Conservation (phyloP, 1,140 invertebrate species). For the Lethrus apterus region DNA sequence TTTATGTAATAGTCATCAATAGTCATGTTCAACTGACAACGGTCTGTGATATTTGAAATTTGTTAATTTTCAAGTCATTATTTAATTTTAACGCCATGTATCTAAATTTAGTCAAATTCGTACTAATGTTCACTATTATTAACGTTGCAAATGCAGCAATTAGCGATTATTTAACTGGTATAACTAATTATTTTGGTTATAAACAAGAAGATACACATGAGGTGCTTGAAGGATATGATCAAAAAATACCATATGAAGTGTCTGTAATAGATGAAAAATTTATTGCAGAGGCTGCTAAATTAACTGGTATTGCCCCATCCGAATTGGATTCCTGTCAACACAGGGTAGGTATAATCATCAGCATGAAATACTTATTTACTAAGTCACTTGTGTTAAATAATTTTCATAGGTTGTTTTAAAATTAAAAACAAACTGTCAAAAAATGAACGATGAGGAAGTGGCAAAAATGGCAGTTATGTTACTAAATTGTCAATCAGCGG, state of each 20-base stretch:
- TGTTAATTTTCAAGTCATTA: no score
- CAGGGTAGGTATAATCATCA: slow-evolving; percentile 40
- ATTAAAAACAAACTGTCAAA: slow-evolving; percentile 49
- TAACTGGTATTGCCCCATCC: slow-evolving; percentile 49
- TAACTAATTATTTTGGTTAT: slow-evolving; percentile 11
- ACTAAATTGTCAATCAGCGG: slow-evolving; percentile 60
- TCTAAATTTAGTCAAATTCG: no score
- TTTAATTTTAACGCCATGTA: no score
- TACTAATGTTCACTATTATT: no score
- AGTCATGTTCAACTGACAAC: no score
- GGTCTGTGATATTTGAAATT: no score
- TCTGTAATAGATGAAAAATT: slow-evolving; percentile 58
- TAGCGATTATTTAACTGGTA: slow-evolving; percentile 11
- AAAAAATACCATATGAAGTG: slow-evolving; percentile 51
- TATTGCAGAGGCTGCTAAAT: slow-evolving; percentile 52
- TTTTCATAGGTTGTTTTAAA: slow-evolving; percentile 50
- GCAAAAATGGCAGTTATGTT: slow-evolving; percentile 61
- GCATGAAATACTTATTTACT: slow-evolving; percentile 1
- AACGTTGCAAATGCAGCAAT: slow-evolving; percentile 4
- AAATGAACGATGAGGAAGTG: slow-evolving; percentile 57
- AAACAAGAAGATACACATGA: slow-evolving; percentile 1
- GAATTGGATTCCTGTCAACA: slow-evolving; percentile 59
- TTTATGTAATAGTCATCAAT: no score
- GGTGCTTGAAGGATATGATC: slow-evolving; percentile 17
- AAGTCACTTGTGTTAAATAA: slow-evolving; percentile 12